Conservation (phyloP, 2,113 vertebrate species). For the Bos javanicus region DNA sequence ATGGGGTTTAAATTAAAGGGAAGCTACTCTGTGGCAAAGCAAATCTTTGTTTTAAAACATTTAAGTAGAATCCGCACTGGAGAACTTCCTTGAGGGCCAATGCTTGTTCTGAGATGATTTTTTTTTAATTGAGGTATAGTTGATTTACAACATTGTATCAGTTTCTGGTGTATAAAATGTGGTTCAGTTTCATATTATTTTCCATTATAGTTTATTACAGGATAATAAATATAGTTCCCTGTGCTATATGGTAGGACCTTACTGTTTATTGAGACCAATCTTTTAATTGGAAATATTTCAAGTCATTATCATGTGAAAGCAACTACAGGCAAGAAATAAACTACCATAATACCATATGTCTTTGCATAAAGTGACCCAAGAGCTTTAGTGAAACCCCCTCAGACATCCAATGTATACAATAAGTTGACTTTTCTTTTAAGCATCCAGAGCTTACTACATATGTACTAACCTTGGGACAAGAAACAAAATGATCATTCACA, state of each 20-base stretch:
- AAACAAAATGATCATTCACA: neutral
- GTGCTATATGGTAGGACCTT: neutral
- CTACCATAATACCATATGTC: neutral
- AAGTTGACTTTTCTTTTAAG: neutral
- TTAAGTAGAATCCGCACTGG: constrained; percentile 35
- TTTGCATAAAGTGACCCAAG: neutral
- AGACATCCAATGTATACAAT: neutral
- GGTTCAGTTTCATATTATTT: neutral
- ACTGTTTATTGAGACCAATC: neutral
- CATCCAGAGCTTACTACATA: neutral
- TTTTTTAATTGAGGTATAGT: neutral
- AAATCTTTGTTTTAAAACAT: constrained; percentile 62
- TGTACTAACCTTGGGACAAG: neutral
- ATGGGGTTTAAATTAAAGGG: constrained; percentile 73
- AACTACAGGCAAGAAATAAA: constrained; percentile 11
- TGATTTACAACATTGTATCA: neutral
- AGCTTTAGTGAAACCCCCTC: neutral
- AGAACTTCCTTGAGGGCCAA: constrained; percentile 39
- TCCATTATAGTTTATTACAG: neutral
- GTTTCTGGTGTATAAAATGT: neutral
- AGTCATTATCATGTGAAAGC: constrained; percentile 22
- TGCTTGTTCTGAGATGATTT: constrained; percentile 28
- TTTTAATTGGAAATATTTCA: constrained; percentile 47
- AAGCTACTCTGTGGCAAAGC: constrained; percentile 23
- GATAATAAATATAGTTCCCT: neutral